Percentiles rank a stretch among this genome's conserved stretches.
Evolutionary conservation across 2,888 invertebrate species (phyloP).

Genomic region (Megalurothrips usitatus): DNA sequence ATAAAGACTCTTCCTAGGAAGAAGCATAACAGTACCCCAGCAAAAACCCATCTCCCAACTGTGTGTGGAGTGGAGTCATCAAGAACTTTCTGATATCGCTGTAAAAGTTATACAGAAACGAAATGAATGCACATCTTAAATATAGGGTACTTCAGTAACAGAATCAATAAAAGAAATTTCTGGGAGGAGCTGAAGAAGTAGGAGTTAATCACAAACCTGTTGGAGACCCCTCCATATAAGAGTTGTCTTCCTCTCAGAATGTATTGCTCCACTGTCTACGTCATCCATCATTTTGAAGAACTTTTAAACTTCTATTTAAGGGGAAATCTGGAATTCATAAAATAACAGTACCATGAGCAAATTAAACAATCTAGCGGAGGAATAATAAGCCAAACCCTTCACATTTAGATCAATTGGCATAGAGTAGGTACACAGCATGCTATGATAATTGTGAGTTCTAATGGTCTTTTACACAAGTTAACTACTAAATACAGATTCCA

Average conservation of each 20-base stretch:
- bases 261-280: not conserved
- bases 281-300: not conserved
- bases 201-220: not conserved
- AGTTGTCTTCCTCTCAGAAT: not conserved
- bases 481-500: not conserved
- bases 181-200: not conserved
- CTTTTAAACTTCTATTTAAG: not conserved
- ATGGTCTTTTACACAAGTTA: not conserved
- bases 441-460: not conserved
- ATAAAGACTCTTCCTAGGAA: slow-evolving; percentile 78
- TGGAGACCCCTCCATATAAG: not conserved
- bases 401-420: not conserved
- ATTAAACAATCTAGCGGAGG: too few relatives aligned
- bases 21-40: slow-evolving; percentile 61
- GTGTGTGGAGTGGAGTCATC: slow-evolving; percentile 83
- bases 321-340: not conserved
- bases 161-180: not conserved
- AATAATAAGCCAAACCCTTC: too few relatives aligned
- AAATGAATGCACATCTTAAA: not conserved
- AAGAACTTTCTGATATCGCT: slow-evolving; percentile 78
- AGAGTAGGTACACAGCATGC: not conserved
- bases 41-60: slow-evolving; percentile 73
- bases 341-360: not conserved
- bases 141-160: not conserved
- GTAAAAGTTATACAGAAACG: slow-evolving; percentile 36